Base-by-base conservation (phyloP, 2,113 vertebrate species). In the Labeo rohita region DNA sequence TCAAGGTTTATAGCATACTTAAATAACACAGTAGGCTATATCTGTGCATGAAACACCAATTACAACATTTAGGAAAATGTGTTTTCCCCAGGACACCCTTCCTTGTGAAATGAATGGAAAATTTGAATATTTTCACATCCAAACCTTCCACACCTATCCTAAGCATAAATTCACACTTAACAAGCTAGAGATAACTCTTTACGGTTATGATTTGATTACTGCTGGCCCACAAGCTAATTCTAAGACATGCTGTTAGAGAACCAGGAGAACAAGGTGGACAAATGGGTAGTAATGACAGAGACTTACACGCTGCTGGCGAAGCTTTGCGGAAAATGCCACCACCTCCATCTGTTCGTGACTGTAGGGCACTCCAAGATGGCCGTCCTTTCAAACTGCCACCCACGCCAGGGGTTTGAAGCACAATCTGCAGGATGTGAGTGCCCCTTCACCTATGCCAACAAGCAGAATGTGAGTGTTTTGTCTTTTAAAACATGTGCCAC, bases 331-430 rank as follows among this genome's bases (percentile, higher is more conserved):
- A 88, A 85, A 88, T 85, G 80, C 87, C 85, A 81, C 83, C 54
- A 81, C 83, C 89, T 89, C 88, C 87, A 90, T 92, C 90, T 90
- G 86, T 90, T 88, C 45, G 75, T 73, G 21, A 85, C 83, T 68
- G 78, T 88, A 84, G 85, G 82, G 50, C 49, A 77, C 82, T 74
- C 49, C 80, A 68, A 85, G 80, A 87, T 89, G 85, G 73, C 84
- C 61, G 83, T 80, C 85, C 81, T 85, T 79, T 63, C 78, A 75
- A 86, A 83, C 80, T 21, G 68, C 63, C 65, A 80, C 61, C 75
- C 56, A 15, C 74, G 84, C 86, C 89, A 90, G 90, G 54, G 79
- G 66, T 87, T 91, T 91, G 87, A 88, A 88, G 66, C 49, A 52
- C 72, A 70, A 36, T 80, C 81, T 63, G 68, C 63, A 52, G 77